Evolutionary conservation across 2,797 vertebrate genomes (phyloP), one percentile per base, ranked within the genome.

Genomic region (Setipinna tenuifilis): DNA sequence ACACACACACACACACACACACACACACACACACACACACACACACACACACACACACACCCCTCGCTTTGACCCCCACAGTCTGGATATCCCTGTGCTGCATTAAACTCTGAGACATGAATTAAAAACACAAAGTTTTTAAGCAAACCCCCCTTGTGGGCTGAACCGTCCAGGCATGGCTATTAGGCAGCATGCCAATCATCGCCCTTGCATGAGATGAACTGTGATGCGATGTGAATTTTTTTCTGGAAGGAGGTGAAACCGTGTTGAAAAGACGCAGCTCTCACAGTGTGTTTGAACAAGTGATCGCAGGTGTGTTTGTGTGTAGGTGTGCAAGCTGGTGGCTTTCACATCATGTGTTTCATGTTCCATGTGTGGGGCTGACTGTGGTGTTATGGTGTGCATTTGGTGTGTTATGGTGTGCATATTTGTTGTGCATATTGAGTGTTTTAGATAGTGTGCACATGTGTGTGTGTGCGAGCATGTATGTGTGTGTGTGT

Each of bases 191-290:
- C 35, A 19, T 71, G 65, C 5, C 65, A 71, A 71, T 71, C 71
- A 78, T 17, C 12, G 31, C 17, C 71, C 16, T 9, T 31, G 71
- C 35, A 78, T 78, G 14, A 21, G 71, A 78, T 31, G 71, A 41
- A 44, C 35, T 78, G 31, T 6, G 35, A n/a, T 44, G 71, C 19
- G 12, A 71, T 71, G 31, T 78, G 71, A 21, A 17, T 68, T 25
- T 68, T 71, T 71, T 71, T 71, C 68, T 35, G 28, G 71, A 41
- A n/a, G 21, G 6, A 78, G 71, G 71, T 44, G 71, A 78, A 78
- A 41, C 31, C 35, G 16, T 44, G 35, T 35, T 41, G 71, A 31
- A 78, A 78, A 41, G 35, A 4, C 35, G 6, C 19, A 78, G 35
- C 35, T 44, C 35, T 78, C 12, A 31, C 71, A 59, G 58, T 44